Percentiles rank a stretch among this genome's conserved stretches.
phyloP scores from a whole-genome alignment of 2,888 invertebrate species.

The Eugnorisma glareosa region DNA sequence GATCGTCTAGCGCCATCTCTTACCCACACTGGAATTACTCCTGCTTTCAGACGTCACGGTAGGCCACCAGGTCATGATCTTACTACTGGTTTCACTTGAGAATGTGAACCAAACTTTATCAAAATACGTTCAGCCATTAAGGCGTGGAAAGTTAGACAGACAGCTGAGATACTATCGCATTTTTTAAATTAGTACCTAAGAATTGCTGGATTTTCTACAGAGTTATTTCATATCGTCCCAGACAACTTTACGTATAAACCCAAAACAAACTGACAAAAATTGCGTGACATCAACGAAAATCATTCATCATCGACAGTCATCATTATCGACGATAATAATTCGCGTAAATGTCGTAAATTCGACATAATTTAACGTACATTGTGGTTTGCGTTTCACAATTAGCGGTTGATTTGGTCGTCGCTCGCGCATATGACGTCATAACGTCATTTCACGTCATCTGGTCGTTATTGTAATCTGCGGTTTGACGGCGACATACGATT shows the following conservation, averaged over 20 bases:
- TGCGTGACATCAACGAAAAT: conserved; percentile 47
- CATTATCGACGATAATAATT: conserved; percentile 73
- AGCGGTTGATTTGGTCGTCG: conserved; percentile 76
- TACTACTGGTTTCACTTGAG: neutral
- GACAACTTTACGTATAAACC: conserved; percentile 7
- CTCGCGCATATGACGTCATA: conserved; percentile 53
- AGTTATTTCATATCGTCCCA: neutral
- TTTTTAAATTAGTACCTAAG: neutral
- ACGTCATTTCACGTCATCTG: conserved; percentile 69
- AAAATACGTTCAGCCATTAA: no score
- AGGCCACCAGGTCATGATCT: neutral
- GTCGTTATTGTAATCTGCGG: conserved; percentile 74
- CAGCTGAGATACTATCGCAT: neutral
- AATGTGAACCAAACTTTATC: no score
- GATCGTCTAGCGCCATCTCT: no score
- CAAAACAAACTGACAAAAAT: conserved; percentile 32
- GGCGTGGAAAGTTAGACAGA: no score
- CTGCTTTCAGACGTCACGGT: no score
- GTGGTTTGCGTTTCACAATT: conserved; percentile 82
- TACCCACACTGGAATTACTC: no score
- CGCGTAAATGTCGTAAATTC: conserved; percentile 77
- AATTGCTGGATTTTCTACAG: neutral
- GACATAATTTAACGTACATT: conserved; percentile 72
- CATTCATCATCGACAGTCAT: conserved; percentile 30
- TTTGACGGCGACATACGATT: conserved; percentile 71